A percentile compares a stretch with the other conserved stretches of the same genome.
phyloP scores from a whole-genome alignment of 2,113 vertebrate genomes.

The Chaenocephalus aceratus region DNA sequence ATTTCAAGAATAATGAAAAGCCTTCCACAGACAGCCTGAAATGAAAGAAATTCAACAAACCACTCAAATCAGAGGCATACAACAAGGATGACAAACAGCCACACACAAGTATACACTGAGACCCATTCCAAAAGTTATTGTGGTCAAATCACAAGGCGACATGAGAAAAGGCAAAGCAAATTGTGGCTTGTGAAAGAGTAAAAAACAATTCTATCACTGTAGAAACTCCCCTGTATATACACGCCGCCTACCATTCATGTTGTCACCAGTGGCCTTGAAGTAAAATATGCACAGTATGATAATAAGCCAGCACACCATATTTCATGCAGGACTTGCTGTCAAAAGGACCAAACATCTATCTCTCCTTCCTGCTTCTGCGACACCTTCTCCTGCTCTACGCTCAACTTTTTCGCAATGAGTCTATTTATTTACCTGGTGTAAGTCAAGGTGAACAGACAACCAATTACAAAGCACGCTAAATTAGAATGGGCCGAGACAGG shows the following conservation, averaged over 20 bases:
- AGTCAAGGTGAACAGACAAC: constrained; percentile 53
- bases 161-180: neutral
- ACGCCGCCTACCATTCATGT: constrained; percentile 59
- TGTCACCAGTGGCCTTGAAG: constrained; percentile 67
- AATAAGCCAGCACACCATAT: constrained; percentile 71
- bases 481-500: constrained; percentile 30
- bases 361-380: constrained; percentile 16
- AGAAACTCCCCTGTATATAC: constrained; percentile 51
- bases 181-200: neutral
- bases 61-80: neutral
- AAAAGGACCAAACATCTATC: constrained; percentile 62
- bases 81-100: constrained; percentile 30
- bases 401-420: constrained; percentile 5
- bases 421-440: constrained; percentile 44
- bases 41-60: neutral
- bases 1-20: neutral
- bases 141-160: constrained; percentile 4
- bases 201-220: constrained; percentile 52
- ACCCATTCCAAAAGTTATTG: constrained; percentile 16
- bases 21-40: constrained; percentile 2
- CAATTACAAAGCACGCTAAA: constrained; percentile 51
- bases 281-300: constrained; percentile 64
- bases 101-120: neutral
- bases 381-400: constrained; percentile 21
- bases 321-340: constrained; percentile 75